phyloP scores from a whole-genome alignment of 2,797 vertebrate species.

The Lepilemur ruficaudatus region DNA sequence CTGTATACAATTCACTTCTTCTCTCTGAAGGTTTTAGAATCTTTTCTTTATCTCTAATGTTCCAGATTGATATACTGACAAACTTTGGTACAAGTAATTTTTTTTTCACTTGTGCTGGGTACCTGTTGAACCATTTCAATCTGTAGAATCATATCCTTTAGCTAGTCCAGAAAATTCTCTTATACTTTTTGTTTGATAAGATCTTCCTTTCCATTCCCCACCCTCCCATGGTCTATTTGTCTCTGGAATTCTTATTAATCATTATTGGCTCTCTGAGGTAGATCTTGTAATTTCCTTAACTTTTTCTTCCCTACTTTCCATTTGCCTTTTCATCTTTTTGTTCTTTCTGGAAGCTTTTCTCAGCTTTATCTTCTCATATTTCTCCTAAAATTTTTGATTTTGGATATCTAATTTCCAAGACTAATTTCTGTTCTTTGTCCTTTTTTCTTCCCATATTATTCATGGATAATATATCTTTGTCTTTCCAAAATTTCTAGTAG shows the following conservation, averaged over 20 bases:
- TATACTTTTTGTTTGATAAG: not conserved
- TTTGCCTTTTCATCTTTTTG: not conserved
- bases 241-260: not conserved
- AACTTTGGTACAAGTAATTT: not conserved
- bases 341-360: not conserved
- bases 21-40: slow-evolving; percentile 13
- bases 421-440: not conserved
- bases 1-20: not conserved
- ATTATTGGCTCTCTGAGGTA: not conserved
- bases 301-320: slow-evolving; percentile 17
- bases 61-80: not conserved
- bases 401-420: not conserved
- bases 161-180: not conserved
- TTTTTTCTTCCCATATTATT: not conserved
- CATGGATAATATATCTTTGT: not conserved
- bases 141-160: not conserved
- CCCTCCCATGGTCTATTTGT: not conserved
- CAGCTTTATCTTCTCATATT: not conserved
- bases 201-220: not conserved
- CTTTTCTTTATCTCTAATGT: not conserved
- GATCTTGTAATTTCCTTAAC: not conserved
- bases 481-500: not conserved
- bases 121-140: not conserved
- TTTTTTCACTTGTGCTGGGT: not conserved
- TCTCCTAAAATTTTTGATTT: not conserved